phyloP scores from a whole-genome alignment of 2,113 vertebrate genomes.

The Canis aureus region DNA sequence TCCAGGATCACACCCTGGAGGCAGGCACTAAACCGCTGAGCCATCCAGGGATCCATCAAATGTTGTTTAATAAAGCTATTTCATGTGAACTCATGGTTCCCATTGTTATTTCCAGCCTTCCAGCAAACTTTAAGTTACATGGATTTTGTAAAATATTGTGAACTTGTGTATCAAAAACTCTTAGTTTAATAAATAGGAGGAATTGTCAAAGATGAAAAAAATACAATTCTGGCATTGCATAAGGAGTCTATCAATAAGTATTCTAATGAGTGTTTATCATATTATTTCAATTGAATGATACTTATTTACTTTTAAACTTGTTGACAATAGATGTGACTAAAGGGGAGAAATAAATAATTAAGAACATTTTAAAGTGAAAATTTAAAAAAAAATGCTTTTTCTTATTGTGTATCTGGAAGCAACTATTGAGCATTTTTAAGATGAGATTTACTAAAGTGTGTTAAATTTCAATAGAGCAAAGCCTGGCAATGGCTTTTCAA shows the following conservation, averaged over 20 bases:
- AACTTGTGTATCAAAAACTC: not conserved
- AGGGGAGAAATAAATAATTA: not conserved
- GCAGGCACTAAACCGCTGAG: too few species aligned
- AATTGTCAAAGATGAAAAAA: constrained; percentile 10
- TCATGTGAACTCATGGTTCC: not conserved
- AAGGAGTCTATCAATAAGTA: not conserved
- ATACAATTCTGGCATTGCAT: not conserved
- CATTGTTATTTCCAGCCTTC: not conserved
- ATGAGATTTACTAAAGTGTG: not conserved
- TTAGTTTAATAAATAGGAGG: not conserved
- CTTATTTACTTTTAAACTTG: not conserved
- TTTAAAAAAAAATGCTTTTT: not conserved
- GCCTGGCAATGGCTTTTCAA: not conserved
- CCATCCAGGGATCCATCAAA: too few species aligned
- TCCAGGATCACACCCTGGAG: too few species aligned
- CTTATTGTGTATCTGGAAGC: not conserved
- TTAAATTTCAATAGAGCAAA: not conserved
- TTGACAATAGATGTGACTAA: not conserved
- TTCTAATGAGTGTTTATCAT: not conserved
- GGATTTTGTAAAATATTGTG: not conserved
- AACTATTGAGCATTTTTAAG: not conserved
- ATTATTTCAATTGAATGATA: not conserved
- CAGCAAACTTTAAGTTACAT: not conserved
- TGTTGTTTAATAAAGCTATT: not conserved
- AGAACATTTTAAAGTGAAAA: not conserved